These are phyloP conservation scores for Oophaga pumilio DNA, from an alignment of 2,113 vertebrate species.

Conservation along the genomic window DNA sequence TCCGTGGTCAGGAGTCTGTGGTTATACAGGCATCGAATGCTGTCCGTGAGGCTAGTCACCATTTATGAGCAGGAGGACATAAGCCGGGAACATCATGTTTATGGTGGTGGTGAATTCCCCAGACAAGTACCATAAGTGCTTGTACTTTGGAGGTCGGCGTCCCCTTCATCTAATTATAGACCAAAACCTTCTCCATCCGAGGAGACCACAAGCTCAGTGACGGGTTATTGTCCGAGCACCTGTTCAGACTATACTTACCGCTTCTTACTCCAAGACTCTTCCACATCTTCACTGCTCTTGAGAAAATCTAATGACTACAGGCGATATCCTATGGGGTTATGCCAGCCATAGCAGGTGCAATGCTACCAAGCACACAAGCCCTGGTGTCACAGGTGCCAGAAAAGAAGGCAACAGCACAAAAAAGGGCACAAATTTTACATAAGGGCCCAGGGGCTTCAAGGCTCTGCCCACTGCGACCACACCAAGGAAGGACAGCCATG, in stretches of 20 bases:
- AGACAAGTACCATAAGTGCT: too few species aligned
- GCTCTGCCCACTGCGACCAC: too few species aligned
- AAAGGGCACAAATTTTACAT: too few species aligned
- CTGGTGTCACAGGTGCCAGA: too few species aligned
- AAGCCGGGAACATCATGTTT: not conserved
- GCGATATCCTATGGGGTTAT: too few species aligned
- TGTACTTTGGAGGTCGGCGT: not conserved
- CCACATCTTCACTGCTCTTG: not conserved
- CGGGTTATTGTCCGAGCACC: not conserved
- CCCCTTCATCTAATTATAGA: not conserved
- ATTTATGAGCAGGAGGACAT: not conserved
- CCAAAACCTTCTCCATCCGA: not conserved
- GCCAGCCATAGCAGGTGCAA: too few species aligned
- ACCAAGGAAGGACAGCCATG: too few species aligned
- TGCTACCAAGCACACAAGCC: too few species aligned
- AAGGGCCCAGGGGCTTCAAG: too few species aligned
- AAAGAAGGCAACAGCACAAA: too few species aligned
- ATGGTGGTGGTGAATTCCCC: not conserved
- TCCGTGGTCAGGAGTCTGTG: not conserved
- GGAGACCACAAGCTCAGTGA: not conserved
- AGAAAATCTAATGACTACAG: not conserved
- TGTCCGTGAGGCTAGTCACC: not conserved
- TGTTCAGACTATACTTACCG: not conserved
- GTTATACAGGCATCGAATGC: not conserved
- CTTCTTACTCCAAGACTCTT: not conserved